A percentile compares a stretch with the other conserved stretches of the same genome.
phyloP scores from a whole-genome alignment of 2,797 vertebrate genomes.

The Chloroceryle inda region DNA sequence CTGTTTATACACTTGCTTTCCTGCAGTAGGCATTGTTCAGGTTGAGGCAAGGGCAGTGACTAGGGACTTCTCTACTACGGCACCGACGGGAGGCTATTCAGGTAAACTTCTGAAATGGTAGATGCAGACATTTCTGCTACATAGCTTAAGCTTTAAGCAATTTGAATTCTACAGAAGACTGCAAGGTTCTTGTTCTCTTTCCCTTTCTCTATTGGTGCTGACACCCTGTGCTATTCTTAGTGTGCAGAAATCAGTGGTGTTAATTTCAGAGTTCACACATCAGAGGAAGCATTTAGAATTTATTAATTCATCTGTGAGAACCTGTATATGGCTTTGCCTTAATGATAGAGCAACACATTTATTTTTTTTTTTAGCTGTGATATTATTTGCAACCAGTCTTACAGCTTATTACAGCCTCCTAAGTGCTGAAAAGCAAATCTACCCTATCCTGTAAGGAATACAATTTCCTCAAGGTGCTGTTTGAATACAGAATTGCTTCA shows the following conservation, averaged over 20 bases:
- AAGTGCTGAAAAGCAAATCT: slow-evolving; percentile 20
- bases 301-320: slow-evolving; percentile 55
- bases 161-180: slow-evolving; percentile 8
- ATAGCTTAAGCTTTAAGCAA: slow-evolving; percentile 27
- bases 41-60: background rate
- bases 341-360: background rate
- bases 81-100: background rate
- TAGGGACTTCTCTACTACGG: slow-evolving; percentile 2
- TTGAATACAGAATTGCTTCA: slow-evolving; percentile 21
- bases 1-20: background rate
- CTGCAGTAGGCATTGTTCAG: background rate
- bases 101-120: slow-evolving; percentile 53
- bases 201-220: slow-evolving; percentile 14
- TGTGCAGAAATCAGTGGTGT: slow-evolving; percentile 25
- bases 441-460: slow-evolving; percentile 2
- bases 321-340: background rate
- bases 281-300: slow-evolving; percentile 45
- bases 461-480: slow-evolving; percentile 55
- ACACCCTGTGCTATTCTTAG: slow-evolving; percentile 73
- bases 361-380: background rate
- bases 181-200: slow-evolving; percentile 38
- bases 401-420: background rate
- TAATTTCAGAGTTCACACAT: slow-evolving; percentile 61
- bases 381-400: slow-evolving; percentile 33
- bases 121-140: slow-evolving; percentile 3